Evolutionary conservation across 2,888 invertebrate species (phyloP).

Genomic region (Synanthedon andrenaeformis): DNA sequence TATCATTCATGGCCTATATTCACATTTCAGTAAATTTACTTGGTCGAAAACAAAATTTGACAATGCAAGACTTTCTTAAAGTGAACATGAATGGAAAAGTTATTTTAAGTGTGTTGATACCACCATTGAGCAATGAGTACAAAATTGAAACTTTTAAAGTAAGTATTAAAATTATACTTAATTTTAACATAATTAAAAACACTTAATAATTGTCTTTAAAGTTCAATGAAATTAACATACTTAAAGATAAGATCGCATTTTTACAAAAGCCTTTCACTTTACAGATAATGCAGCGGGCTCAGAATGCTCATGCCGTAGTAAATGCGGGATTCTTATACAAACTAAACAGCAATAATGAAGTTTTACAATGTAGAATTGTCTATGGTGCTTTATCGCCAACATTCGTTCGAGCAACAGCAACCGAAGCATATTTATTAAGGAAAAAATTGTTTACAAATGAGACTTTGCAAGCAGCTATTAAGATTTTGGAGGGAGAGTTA

Average conservation of each 20-base stretch:
- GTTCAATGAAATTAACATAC: background rate
- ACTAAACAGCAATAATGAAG: slow-evolving; percentile 36
- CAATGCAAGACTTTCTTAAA: slow-evolving; percentile 46
- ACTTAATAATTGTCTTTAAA: too few species aligned
- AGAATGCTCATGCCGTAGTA: slow-evolving; percentile 76
- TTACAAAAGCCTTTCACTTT: slow-evolving; percentile 8
- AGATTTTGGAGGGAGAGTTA: slow-evolving; percentile 25
- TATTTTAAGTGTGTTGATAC: slow-evolving; percentile 65
- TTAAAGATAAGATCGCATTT: slow-evolving; percentile 1
- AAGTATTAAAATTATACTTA: background rate
- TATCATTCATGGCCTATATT: background rate
- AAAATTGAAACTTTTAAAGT: slow-evolving; percentile 72
- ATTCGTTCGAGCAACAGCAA: slow-evolving; percentile 46
- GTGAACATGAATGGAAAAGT: slow-evolving; percentile 37
- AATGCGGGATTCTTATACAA: slow-evolving; percentile 75
- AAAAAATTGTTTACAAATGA: slow-evolving; percentile 40
- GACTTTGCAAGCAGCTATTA: slow-evolving; percentile 39
- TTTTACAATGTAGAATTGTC: slow-evolving; percentile 55
- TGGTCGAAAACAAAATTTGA: slow-evolving; percentile 21
- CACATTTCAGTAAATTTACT: slow-evolving; percentile 21
- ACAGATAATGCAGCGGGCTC: slow-evolving; percentile 76
- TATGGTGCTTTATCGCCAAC: slow-evolving; percentile 62
- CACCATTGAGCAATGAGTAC: slow-evolving; percentile 51
- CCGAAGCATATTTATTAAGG: slow-evolving; percentile 52
- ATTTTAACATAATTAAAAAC: too few species aligned